A percentile compares a stretch with the other conserved stretches of the same genome.
phyloP scores from a whole-genome alignment of 2,113 vertebrate species.

The Cynopterus brachyotis region DNA sequence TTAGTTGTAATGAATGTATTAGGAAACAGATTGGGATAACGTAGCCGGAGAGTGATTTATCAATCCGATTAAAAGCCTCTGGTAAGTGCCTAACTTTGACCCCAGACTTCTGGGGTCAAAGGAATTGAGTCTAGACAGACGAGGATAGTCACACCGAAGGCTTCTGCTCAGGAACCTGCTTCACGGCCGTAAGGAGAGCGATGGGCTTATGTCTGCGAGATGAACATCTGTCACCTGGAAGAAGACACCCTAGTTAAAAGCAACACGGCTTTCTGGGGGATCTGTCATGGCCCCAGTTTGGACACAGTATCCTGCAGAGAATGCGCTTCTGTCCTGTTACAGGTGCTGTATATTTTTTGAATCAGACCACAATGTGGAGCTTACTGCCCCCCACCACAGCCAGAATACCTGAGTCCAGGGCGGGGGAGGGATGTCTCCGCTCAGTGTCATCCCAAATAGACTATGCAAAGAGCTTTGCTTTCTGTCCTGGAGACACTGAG shows the following conservation, averaged over 20 bases:
- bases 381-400: not conserved
- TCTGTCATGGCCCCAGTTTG: not conserved
- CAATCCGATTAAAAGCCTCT: not conserved
- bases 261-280: not conserved
- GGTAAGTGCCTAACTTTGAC: not conserved
- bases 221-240: not conserved
- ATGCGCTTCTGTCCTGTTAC: too few species aligned
- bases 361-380: fast-evolving
- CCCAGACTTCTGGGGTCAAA: not conserved
- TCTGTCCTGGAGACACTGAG: not conserved
- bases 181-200: not conserved
- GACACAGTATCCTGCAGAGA: not conserved
- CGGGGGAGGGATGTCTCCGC: fast-evolving
- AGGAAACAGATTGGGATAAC: not conserved
- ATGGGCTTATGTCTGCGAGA: not conserved
- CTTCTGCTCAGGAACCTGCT: not conserved
- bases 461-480: not conserved
- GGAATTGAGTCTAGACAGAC: not conserved
- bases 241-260: not conserved
- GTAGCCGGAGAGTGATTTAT: not conserved
- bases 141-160: not conserved
- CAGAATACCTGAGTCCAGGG: not conserved
- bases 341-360: not conserved
- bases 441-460: not conserved
- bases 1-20: not conserved